These are phyloP conservation scores for Sebastes fasciatus DNA, from an alignment of 2,113 vertebrate genomes.

Conservation along the genomic window DNA sequence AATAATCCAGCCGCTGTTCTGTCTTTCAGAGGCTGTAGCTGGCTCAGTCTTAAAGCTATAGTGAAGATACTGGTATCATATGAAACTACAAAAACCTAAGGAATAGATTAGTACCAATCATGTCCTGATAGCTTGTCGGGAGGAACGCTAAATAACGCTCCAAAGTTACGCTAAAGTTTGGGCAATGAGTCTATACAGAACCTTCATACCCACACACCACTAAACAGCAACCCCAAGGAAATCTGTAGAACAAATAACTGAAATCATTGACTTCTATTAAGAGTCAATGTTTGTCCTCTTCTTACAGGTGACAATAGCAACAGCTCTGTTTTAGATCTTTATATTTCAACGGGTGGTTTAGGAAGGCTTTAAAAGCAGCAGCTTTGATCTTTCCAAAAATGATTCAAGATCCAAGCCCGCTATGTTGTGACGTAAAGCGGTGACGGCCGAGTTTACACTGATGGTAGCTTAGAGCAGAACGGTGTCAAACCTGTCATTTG, in stretches of 20 bases:
- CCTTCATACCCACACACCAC: background rate
- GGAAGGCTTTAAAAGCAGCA: background rate
- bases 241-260: background rate
- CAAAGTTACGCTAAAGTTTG: no score
- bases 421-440: background rate
- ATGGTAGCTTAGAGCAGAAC: slow-evolving; percentile 3
- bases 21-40: no score
- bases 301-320: background rate
- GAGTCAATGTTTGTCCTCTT: background rate
- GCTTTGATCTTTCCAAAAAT: slow-evolving; percentile 9
- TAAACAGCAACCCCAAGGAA: background rate
- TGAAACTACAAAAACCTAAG: no score
- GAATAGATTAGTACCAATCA: no score
- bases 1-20: no score
- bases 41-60: no score
- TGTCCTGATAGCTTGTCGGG: no score
- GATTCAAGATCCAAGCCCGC: background rate
- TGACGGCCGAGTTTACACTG: background rate
- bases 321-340: background rate
- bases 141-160: no score
- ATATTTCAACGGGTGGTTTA: background rate
- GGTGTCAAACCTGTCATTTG: slow-evolving; percentile 49
- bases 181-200: background rate
- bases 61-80: no score
- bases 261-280: background rate